Percentiles rank a stretch among this genome's conserved stretches.
These are phyloP conservation scores for Crotophaga sulcirostris DNA, from an alignment of 2,113 vertebrate species.

Conservation along the genomic window DNA sequence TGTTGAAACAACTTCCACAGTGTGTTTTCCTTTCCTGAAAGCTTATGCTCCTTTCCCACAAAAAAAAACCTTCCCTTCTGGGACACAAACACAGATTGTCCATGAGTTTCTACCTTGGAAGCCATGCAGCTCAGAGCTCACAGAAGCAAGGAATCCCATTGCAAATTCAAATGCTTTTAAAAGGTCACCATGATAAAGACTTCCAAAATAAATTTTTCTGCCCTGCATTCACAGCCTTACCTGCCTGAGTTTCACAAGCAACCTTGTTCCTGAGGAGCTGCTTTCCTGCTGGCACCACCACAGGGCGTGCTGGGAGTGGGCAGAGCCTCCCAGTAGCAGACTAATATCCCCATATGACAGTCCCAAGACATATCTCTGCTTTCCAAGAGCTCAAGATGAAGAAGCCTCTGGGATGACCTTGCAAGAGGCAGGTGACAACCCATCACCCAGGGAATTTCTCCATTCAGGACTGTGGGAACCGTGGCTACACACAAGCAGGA, in stretches of 20 bases:
- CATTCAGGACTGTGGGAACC: rapidly evolving
- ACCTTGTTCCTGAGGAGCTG: neutral
- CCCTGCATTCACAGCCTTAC: neutral
- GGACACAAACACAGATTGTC: neutral
- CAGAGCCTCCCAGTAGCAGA: neutral
- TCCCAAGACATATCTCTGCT: rapidly evolving
- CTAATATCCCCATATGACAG: neutral
- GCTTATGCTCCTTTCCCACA: neutral
- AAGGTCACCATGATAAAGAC: neutral
- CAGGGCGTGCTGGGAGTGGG: neutral
- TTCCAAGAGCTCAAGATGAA: neutral
- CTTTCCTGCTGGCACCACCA: neutral
- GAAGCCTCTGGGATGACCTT: neutral
- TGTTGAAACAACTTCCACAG: neutral
- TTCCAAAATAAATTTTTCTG: neutral
- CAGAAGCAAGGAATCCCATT: neutral
- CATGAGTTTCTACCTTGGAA: neutral
- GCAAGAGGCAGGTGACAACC: neutral
- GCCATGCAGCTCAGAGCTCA: neutral
- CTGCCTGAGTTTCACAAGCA: neutral
- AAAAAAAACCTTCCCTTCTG: neutral
- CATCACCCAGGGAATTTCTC: neutral
- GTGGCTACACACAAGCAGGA: neutral
- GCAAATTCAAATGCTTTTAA: neutral
- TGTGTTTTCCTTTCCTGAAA: neutral